Evolutionary conservation across 1,140 invertebrate species (phyloP), one percentile per base, ranked within the genome.

Genomic region (Papilio machaon): DNA sequence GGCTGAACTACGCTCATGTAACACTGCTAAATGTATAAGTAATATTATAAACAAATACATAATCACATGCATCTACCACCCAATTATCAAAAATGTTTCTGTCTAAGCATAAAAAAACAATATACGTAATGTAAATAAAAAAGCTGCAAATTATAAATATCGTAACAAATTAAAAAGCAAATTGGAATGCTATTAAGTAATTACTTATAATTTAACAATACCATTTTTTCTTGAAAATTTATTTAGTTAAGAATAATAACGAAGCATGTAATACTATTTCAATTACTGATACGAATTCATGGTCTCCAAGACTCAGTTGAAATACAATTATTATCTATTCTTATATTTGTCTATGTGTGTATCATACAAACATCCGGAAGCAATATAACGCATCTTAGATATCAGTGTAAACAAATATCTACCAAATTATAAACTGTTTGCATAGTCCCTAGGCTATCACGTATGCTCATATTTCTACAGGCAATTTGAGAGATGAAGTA

Each of bases 21-120:
- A 70, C 30, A 35, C 8, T 70, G 13, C 81, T 58, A 81, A 84
- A 85, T 58, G 54, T 9, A n/a, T 58, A 19, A 58, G 8, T n/a
- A 9, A 58, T n/a, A 58, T 19, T 79, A 82, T 73, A 64, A 82
- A 54, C 23, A 79, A 73, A 30, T 30, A 30, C 38, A 43, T 43
- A 43, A 43, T 43, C 38, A 43, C 38, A 43, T 43, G 7, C n/a
- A 23, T 60, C 6, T 60, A 9, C 58, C 58, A 19, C 19, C 19
- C 60, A 64, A 30, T 64, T 64, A 64, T 30, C 15, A 30, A 64
- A 64, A 64, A 64, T 64, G 19, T 64, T 64, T 64, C 60, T 64
- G 19, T 64, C 60, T 9, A 11, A 64, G 11, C 58, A 60, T 6
- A 60, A 60, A 60, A 60, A 60, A 60, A 7, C 58, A 60, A 23